Evolutionary conservation across 2,888 invertebrate genomes (phyloP), one percentile per base, ranked within the genome.

Genomic region (Drosophila diplacantha): DNA sequence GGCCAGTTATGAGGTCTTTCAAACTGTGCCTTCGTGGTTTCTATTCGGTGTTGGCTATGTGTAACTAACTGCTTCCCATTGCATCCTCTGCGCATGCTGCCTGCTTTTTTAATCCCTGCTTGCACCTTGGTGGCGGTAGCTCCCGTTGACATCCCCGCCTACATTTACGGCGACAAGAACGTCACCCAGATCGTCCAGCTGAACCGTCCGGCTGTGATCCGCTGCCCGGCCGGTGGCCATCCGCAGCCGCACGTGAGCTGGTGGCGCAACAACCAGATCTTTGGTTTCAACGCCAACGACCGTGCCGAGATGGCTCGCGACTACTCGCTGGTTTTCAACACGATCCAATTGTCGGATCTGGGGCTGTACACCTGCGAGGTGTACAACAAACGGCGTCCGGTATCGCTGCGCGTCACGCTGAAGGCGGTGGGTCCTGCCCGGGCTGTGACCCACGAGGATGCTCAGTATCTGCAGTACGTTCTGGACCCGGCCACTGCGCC

Each of bases 311-410:
- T 94, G 69, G 90, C 92, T 64, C 90, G 92, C 53, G 95, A 93
- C 78, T 93, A 92, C 87, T 92, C 94, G 2, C 90, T 98, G 44
- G 90, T 92, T 63, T 94, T 98, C 81, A 90, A 92, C 53, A 89
- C 91, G 2, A 92, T 97, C 14, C 90, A 91, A 34, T 81, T 93
- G 20, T 91, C 92, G 7, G 94, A 94, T 80, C 90, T 96, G 53
- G 97, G 97, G 5, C 91, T 93, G 50, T 98, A 98, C 89, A 93
- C 93, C 7, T 98, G 98, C 85, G 94, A 95, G 83, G 97, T 95
- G 5, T 97, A 94, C 88, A 97, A 97, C 85, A 95, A 95, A 3
- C 86, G 91, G 9, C 92, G 92, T 73, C 92, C 96, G 6, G 93
- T 93, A 1, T 93, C 94, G 46, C 94, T 94, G 92, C 91, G 92